phyloP scores from a whole-genome alignment of 1,140 invertebrate genomes.

The Ceratina calcarata region DNA sequence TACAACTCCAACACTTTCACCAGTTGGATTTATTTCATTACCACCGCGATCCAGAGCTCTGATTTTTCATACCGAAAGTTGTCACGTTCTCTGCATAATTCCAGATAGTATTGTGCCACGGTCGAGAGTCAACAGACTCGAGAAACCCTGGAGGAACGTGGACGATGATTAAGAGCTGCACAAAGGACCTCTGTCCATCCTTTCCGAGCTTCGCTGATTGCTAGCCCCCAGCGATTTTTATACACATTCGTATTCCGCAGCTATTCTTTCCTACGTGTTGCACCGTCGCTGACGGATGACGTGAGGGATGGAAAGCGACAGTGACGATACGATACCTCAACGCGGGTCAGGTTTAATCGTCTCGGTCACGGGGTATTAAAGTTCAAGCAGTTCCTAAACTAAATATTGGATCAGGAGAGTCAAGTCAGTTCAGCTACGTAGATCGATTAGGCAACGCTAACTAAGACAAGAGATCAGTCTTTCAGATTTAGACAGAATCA shows the following conservation, averaged over 20 bases:
- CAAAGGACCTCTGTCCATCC: constrained; percentile 22
- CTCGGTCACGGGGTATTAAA: neutral
- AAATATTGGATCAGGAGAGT: neutral
- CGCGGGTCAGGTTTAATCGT: neutral
- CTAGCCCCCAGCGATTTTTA: neutral
- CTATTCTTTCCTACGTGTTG: constrained; percentile 1
- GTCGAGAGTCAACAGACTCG: constrained; percentile 22
- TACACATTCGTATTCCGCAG: neutral
- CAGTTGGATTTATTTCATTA: neutral
- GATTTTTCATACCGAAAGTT: too few relatives aligned
- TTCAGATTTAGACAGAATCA: neutral
- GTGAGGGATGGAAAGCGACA: neutral
- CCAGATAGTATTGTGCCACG: constrained; percentile 37
- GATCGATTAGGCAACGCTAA: neutral
- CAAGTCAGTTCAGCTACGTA: neutral
- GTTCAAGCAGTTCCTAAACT: neutral
- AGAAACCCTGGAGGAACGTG: constrained; percentile 29
- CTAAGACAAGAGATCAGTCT: neutral
- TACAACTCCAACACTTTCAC: neutral
- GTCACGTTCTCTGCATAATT: too few relatives aligned
- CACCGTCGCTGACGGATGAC: neutral
- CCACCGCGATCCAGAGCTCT: too few relatives aligned
- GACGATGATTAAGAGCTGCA: constrained; percentile 45
- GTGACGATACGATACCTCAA: neutral
- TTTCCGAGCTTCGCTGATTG: constrained; percentile 6